Conservation (phyloP, 1,140 invertebrate species). For the Pogonognathellus flavescens region DNA sequence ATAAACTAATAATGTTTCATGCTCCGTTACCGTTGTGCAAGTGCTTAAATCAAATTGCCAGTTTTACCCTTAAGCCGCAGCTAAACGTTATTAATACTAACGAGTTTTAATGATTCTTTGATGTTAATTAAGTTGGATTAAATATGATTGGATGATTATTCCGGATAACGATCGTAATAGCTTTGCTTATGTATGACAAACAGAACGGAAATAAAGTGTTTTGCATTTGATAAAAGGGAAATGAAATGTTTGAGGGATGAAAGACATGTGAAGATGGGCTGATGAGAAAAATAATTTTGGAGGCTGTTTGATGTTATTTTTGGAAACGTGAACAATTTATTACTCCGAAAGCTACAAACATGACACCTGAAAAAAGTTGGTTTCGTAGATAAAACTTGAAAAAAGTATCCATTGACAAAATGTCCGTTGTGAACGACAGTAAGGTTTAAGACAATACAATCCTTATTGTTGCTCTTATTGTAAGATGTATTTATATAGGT, state of each 20-base stretch:
- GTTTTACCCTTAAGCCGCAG: too few species aligned
- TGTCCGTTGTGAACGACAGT: constrained; percentile 51
- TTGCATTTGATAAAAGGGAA: neutral
- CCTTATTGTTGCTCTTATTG: constrained; percentile 47
- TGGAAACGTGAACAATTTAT: constrained; percentile 60
- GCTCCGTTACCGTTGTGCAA: too few species aligned
- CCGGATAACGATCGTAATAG: too few species aligned
- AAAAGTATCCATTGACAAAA: constrained; percentile 61
- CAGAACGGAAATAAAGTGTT: too few species aligned
- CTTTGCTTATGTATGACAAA: neutral
- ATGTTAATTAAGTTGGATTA: too few species aligned
- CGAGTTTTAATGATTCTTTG: too few species aligned
- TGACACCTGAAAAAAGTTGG: constrained; percentile 60
- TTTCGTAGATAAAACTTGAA: constrained; percentile 64
- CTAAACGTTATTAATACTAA: too few species aligned
- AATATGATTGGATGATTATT: neutral
- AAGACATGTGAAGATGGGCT: neutral
- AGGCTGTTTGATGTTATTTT: constrained; percentile 19
- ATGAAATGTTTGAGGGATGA: neutral
- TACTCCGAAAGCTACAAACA: constrained; percentile 61
- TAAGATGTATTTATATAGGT: constrained; percentile 13
- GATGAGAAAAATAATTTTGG: too few species aligned
- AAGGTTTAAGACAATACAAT: constrained; percentile 35
- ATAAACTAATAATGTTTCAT: too few species aligned
- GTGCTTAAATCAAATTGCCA: too few species aligned